A percentile compares a stretch with the other conserved stretches of the same genome.
Conservation (phyloP, 2,113 vertebrate species). For the Nothocercus nigrocapillus region DNA sequence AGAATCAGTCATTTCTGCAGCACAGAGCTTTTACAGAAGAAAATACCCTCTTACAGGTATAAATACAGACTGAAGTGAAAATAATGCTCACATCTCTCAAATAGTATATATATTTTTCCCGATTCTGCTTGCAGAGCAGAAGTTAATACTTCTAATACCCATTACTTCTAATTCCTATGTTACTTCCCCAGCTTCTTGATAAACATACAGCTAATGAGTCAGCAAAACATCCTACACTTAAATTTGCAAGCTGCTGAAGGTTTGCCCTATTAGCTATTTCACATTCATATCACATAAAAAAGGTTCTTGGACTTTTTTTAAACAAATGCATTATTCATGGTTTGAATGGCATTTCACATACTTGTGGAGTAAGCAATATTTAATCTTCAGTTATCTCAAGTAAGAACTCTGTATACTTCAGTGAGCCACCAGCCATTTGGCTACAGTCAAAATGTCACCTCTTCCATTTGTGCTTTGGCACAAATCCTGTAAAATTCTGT, state of each 20-base stretch:
- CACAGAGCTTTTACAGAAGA: not conserved
- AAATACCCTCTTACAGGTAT: accelerated
- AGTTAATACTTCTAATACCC: not conserved
- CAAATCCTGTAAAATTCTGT: not conserved
- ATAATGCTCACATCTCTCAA: not conserved
- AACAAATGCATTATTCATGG: not conserved
- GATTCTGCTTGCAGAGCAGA: not conserved
- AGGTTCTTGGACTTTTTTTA: not conserved
- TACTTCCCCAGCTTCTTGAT: not conserved
- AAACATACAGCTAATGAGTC: not conserved
- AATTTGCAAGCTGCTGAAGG: not conserved
- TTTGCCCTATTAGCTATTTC: not conserved
- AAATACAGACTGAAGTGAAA: not conserved
- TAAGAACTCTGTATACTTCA: not conserved
- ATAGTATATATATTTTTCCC: not conserved
- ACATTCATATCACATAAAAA: not conserved
- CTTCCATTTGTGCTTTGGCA: not conserved
- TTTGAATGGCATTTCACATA: not conserved
- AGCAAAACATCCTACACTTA: not conserved
- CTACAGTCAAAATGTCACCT: not conserved
- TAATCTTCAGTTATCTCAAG: not conserved
- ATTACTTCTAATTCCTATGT: not conserved
- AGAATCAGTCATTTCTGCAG: not conserved
- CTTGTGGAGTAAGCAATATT: not conserved
- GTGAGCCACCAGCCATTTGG: not conserved